Evolutionary conservation across 2,888 invertebrate species (phyloP).

Genomic region (Cybosia mesomella): DNA sequence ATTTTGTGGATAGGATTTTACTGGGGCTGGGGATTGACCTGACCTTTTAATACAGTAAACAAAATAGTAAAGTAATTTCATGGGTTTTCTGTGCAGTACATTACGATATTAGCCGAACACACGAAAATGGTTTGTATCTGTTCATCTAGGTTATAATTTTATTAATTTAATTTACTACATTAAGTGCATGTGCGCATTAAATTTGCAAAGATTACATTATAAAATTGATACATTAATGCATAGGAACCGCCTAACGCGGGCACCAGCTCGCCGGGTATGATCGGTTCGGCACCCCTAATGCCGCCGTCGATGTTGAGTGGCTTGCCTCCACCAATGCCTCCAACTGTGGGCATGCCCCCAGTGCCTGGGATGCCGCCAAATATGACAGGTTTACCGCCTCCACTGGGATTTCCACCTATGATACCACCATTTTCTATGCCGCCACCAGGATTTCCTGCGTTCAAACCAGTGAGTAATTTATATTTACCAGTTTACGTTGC

Average conservation of each 20-base stretch:
- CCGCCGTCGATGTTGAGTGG: conserved; percentile 80
- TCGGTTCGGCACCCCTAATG: conserved; percentile 67
- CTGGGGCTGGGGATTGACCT: no score
- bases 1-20: neutral
- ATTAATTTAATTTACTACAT: neutral
- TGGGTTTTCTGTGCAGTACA: neutral
- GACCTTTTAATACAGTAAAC: neutral
- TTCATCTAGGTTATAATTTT: neutral
- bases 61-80: neutral
- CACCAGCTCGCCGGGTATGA: conserved; percentile 77
- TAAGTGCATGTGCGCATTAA: neutral
- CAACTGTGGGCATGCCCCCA: conserved; percentile 84
- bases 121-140: conserved; percentile 1
- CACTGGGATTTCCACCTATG: conserved; percentile 87
- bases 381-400: conserved; percentile 78
- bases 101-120: neutral
- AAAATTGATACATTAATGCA: neutral
- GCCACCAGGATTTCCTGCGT: conserved; percentile 91
- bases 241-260: conserved; percentile 75
- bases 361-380: conserved; percentile 80
- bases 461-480: conserved; percentile 69
- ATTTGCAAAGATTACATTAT: neutral
- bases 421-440: conserved; percentile 92
- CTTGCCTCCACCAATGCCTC: conserved; percentile 83
- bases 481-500: no score